Evolutionary conservation across 1,140 invertebrate genomes (phyloP), one percentile per base, ranked within the genome.

Genomic region (Drosophila mauritiana): DNA sequence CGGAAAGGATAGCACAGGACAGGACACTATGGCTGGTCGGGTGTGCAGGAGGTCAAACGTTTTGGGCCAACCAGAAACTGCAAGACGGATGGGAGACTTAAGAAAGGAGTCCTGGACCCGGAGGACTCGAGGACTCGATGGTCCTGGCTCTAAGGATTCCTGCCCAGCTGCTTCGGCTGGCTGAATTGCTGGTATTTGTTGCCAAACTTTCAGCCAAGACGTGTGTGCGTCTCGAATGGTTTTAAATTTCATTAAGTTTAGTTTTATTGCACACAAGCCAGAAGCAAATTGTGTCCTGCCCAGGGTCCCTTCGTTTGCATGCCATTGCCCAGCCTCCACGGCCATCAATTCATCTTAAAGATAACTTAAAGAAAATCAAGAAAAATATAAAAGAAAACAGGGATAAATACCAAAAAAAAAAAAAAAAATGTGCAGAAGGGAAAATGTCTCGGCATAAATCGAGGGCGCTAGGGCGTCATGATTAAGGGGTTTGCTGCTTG

Each of bases 231-330:
- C 49, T 58, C 61, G 54, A 54, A 80, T 82, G 68, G 77, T 84
- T 63, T 90, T 80, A 84, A 89, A 89, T 89, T 89, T 78, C 78
- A 89, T 89, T 89, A 84, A 58, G 85, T 88, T 80, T 78, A 72
- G 77, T 88, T 89, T 89, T 89, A 78, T 85, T 85, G 79, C 72
- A 55, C 52, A 62, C 62, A 72, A 62, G 61, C 67, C 67, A 46
- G 72, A 36, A 52, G 62, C 68, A 72, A 74, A 78, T 78, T 75
- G 58, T 75, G 64, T 82, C 49, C 31, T 57, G 22, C 27, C 61
- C 40, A 5, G 48, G 17, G 52, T 57, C 40, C 64, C 52, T 62
- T 77, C 53, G 42, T 56, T 62, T 63, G 56, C 73, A 69, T 63
- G 31, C 56, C 40, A 25, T 36, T 6, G 0, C 31, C 31, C 49